phyloP scores from a whole-genome alignment of 2,113 vertebrate genomes.

The Strix aluco region DNA sequence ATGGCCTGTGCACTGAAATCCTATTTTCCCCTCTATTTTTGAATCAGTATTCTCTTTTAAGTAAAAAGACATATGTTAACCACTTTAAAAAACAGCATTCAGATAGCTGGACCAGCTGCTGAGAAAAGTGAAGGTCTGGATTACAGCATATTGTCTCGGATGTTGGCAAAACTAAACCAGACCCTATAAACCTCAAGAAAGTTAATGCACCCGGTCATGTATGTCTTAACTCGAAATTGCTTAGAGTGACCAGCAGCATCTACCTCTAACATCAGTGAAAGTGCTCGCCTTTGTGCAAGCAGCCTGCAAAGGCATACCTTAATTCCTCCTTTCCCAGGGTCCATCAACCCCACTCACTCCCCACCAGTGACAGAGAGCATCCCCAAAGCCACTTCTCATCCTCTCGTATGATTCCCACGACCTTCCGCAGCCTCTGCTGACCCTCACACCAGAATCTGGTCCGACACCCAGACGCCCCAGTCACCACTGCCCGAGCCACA shows the following conservation, averaged over 20 bases:
- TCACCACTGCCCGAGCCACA: rapidly evolving
- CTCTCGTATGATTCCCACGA: rapidly evolving
- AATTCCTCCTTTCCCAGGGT: not conserved
- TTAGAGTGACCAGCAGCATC: not conserved
- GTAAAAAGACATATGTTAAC: not conserved
- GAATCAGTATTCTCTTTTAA: not conserved
- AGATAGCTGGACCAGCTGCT: not conserved
- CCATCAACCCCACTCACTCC: not conserved
- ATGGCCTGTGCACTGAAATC: not conserved
- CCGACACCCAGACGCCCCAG: rapidly evolving
- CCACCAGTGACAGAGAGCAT: not conserved
- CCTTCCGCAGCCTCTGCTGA: not conserved
- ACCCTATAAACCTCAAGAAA: not conserved
- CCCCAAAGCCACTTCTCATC: not conserved
- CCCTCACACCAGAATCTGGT: not conserved
- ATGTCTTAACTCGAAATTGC: not conserved
- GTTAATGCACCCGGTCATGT: not conserved
- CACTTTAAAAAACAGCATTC: rapidly evolving
- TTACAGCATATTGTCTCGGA: not conserved
- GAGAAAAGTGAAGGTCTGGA: not conserved
- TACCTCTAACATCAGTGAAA: rapidly evolving
- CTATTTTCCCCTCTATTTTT: not conserved
- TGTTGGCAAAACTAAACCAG: not conserved
- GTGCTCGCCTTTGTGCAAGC: not conserved
- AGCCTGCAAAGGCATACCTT: not conserved